These are phyloP conservation scores for Norana najaformis DNA, from an alignment of 2,888 invertebrate species.

Conservation along the genomic window DNA sequence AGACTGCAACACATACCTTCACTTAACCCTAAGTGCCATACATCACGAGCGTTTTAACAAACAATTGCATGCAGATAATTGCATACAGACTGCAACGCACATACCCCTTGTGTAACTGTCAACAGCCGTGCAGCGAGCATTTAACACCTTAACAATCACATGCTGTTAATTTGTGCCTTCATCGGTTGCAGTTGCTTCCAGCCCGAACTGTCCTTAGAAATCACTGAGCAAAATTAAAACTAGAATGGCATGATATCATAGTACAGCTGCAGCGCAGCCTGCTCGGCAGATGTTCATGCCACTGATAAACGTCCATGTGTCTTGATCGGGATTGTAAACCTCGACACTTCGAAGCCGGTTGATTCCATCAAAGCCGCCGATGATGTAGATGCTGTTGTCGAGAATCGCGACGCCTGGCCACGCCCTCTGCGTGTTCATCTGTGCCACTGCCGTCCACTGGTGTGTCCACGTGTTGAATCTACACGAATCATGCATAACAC, in stretches of 20 bases:
- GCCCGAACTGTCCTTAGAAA: not conserved
- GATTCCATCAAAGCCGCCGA: constrained; percentile 94
- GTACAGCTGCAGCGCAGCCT: constrained; percentile 87
- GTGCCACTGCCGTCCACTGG: constrained; percentile 56
- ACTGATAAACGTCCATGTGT: constrained; percentile 78
- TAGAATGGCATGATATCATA: constrained; percentile 41
- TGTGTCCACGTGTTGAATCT: constrained; percentile 57
- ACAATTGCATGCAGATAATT: not conserved
- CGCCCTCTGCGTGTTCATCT: constrained; percentile 58
- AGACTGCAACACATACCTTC: too few species aligned
- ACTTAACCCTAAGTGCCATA: too few species aligned
- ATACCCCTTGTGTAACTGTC: not conserved
- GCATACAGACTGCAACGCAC: not conserved
- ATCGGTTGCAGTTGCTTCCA: not conserved
- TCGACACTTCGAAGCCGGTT: constrained; percentile 88
- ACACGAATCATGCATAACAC: constrained; percentile 32
- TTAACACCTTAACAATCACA: not conserved
- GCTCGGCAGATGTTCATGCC: constrained; percentile 85
- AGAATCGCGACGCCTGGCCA: constrained; percentile 58
- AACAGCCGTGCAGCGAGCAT: not conserved
- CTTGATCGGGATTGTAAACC: constrained; percentile 77
- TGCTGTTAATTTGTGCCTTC: not conserved
- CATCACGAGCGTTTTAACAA: too few species aligned
- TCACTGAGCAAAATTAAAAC: constrained; percentile 23
- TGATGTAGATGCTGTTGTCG: constrained; percentile 55